These are phyloP conservation scores for Myanophis thanlyinensis DNA, from an alignment of 2,113 vertebrate species.

Conservation along the genomic window DNA sequence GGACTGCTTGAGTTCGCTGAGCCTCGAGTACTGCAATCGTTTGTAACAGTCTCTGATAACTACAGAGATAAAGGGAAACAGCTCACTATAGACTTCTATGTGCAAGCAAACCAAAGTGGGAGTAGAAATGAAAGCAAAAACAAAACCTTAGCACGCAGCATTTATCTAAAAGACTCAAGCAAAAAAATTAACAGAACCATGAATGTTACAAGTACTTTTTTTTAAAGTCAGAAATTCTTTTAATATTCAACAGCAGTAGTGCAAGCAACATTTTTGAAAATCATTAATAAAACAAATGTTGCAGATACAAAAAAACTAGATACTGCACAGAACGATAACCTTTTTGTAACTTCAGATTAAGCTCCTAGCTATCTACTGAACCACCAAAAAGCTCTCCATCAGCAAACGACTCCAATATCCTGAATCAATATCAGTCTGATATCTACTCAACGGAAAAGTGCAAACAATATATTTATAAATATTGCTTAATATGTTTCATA, in stretches of 20 bases:
- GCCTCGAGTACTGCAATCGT: conserved; percentile 97
- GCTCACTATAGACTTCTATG: conserved; percentile 63
- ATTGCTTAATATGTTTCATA: neutral
- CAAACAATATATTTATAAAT: neutral
- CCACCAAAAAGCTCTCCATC: neutral
- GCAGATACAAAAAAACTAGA: neutral
- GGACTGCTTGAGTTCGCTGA: conserved; percentile 94
- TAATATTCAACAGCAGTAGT: neutral
- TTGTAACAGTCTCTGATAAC: conserved; percentile 99
- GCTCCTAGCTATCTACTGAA: conserved; percentile 4
- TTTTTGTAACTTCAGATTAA: conserved; percentile 6
- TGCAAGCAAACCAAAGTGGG: conserved; percentile 37
- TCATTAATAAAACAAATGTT: neutral
- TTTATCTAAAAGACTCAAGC: conserved; percentile 61
- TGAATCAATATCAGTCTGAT: neutral
- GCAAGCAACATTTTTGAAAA: neutral
- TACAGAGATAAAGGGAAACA: conserved; percentile 75
- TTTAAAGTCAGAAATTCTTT: neutral
- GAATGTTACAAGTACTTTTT: conserved; percentile 11
- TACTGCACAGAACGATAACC: conserved; percentile 1
- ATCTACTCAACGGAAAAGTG: neutral
- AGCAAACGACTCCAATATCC: neutral
- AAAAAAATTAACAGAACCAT: conserved; percentile 56
- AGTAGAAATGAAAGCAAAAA: conserved; percentile 36
- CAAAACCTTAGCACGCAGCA: conserved; percentile 55